These are phyloP conservation scores for Ceriagrion tenellum DNA, from an alignment of 2,888 invertebrate genomes.

Conservation along the genomic window DNA sequence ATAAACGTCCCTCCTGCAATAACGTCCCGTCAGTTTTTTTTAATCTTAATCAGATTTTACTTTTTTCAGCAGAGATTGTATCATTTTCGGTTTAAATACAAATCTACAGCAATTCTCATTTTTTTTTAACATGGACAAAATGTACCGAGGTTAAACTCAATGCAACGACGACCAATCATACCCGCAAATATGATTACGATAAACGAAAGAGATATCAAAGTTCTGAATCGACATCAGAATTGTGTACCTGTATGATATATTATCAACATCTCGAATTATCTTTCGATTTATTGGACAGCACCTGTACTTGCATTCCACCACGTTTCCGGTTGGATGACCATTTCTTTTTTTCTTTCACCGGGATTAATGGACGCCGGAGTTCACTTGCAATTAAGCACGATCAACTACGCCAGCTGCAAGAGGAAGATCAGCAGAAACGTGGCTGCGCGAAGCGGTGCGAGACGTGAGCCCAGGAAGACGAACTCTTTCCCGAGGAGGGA, in stretches of 20 bases:
- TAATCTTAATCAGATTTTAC: not conserved
- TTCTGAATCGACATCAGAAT: not conserved
- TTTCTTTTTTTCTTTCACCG: not conserved
- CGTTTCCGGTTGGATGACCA: not conserved
- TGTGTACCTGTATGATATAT: not conserved
- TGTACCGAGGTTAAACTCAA: not conserved
- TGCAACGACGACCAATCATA: not conserved
- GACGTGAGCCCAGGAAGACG: not conserved
- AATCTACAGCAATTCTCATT: not conserved
- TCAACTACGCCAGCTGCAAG: slow-evolving; percentile 33
- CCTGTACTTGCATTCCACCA: not conserved
- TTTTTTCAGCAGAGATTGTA: not conserved
- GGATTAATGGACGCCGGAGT: slow-evolving; percentile 29
- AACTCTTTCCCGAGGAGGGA: not conserved
- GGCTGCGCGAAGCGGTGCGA: not conserved
- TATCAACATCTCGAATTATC: not conserved
- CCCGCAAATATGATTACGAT: not conserved
- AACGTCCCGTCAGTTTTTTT: not conserved
- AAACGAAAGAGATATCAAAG: not conserved
- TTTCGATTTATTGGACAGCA: not conserved
- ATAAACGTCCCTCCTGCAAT: not conserved
- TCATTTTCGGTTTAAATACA: not conserved
- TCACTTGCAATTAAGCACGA: slow-evolving; percentile 34
- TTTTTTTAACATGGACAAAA: not conserved
- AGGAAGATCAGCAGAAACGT: slow-evolving; percentile 27